phyloP scores from a whole-genome alignment of 1,140 invertebrate species.

The Plutomurus gul region DNA sequence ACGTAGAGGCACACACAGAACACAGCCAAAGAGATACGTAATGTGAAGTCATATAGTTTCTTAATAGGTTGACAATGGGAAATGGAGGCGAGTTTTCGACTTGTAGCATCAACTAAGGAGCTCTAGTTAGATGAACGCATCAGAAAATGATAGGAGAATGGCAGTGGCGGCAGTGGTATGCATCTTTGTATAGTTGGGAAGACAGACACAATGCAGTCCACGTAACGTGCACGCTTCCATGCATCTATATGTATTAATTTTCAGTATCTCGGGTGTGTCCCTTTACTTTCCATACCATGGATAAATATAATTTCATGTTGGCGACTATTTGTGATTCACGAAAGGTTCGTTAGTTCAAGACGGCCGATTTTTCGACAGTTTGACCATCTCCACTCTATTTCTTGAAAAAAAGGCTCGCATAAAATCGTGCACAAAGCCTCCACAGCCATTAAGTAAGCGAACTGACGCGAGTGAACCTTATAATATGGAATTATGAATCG shows the following conservation, averaged over 20 bases:
- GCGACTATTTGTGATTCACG: constrained; percentile 39
- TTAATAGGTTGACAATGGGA: constrained; percentile 9
- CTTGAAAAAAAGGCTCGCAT: too few species aligned
- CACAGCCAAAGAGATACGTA: too few species aligned
- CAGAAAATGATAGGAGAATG: background rate
- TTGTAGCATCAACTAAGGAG: background rate
- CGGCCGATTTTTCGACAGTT: constrained; percentile 42
- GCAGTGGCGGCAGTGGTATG: background rate
- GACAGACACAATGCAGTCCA: background rate
- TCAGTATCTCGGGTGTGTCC: constrained; percentile 36
- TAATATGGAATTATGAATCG: too few species aligned
- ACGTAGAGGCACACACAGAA: too few species aligned
- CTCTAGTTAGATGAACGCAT: background rate
- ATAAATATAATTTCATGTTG: constrained; percentile 45
- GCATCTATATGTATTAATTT: constrained; percentile 40
- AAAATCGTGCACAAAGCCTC: too few species aligned
- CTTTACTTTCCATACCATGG: constrained; percentile 38
- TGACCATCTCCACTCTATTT: constrained; percentile 21
- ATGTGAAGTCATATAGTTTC: background rate
- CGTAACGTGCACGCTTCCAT: background rate
- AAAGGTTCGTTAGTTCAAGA: constrained; percentile 53
- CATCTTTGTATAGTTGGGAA: background rate
- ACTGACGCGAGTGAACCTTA: too few species aligned
- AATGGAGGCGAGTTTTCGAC: background rate
- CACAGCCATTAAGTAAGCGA: too few species aligned